Base-by-base conservation (phyloP, 2,888 invertebrate genomes). In the Cartodere bifasciata region DNA sequence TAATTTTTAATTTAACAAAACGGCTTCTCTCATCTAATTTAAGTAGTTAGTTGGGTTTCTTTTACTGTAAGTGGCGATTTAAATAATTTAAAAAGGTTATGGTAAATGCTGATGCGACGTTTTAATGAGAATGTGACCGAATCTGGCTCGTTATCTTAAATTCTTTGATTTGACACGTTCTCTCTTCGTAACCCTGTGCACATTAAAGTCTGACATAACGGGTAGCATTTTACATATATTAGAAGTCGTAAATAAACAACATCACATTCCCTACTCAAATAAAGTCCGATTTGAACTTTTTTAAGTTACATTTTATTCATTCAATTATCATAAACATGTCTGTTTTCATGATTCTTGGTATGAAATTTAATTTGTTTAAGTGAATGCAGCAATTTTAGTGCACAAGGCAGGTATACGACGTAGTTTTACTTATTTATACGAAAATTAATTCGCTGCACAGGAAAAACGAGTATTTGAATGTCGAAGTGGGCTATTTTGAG, bases 311-410 rank as follows among this genome's bases (percentile, higher is more conserved):
- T 57, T 55, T 56, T 55, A 53, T 53, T 53, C 49, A 48, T 56
- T 55, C 56, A 58, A 59, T 59, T 59, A 59, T 50, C 58, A 57
- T 59, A 59, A 59, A 59, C 46, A 58, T 59, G 58, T 55, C 57
- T 37, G 30, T 43, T 49, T 44, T 49, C 49, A 47, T 47, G 52
- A 50, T 44, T 41, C 40, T 42, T 28, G 39, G 42, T 50, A 51
- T 56, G 55, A 55, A 55, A 54, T 55, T 56, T 53, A 55, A 58
- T 58, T 55, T 52, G 53, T 52, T 54, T 48, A 48, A 50, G 50
- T 46, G 49, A 49, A 47, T 42, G 43, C 39, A 42, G 47, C 46
- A 45, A 49, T 51, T 50, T 50, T 46, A 40, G 38, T 38, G 32
- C 39, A 37, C 29, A 32, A 27, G 16, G 16, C 23, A 28, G 28